A percentile compares a stretch with the other conserved stretches of the same genome.
Conservation (phyloP, 2,888 invertebrate genomes). For the Calephelis perditalis region DNA sequence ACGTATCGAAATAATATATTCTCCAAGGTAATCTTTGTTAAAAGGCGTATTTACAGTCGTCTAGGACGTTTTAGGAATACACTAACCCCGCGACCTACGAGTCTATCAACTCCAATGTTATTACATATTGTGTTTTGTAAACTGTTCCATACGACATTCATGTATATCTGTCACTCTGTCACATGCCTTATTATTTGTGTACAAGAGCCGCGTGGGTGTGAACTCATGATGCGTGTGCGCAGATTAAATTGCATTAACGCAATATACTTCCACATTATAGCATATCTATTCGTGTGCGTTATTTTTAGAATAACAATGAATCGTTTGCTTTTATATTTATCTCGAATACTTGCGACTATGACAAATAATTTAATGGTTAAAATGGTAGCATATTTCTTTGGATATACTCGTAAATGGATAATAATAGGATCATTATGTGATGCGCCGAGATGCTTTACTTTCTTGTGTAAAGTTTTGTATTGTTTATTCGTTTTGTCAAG, state of each 20-base stretch:
- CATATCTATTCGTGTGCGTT: constrained; percentile 34
- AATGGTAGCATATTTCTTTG: constrained; percentile 8
- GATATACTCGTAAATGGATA: background rate
- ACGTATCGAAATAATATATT: too few species aligned
- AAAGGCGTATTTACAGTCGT: too few species aligned
- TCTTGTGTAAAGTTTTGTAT: too few species aligned
- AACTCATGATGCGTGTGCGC: constrained; percentile 67
- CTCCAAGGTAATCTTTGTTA: too few species aligned
- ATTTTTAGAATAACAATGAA: constrained; percentile 30
- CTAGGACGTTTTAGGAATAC: too few species aligned
- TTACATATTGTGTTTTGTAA: too few species aligned
- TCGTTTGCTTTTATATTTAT: constrained; percentile 21
- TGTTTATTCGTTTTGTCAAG: too few species aligned
- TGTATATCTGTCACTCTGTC: constrained; percentile 26
- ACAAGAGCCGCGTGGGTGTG: constrained; percentile 60
- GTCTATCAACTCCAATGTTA: too few species aligned
- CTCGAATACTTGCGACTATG: constrained; percentile 17
- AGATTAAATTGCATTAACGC: constrained; percentile 72
- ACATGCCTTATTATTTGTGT: constrained; percentile 39
- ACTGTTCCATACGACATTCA: background rate
- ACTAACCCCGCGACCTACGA: too few species aligned
- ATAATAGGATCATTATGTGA: background rate
- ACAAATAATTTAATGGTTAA: constrained; percentile 20
- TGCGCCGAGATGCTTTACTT: too few species aligned
- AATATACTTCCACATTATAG: constrained; percentile 39